Evolutionary conservation across 2,113 vertebrate genomes (phyloP), one percentile per base, ranked within the genome.

Genomic region (Corythaixoides concolor): DNA sequence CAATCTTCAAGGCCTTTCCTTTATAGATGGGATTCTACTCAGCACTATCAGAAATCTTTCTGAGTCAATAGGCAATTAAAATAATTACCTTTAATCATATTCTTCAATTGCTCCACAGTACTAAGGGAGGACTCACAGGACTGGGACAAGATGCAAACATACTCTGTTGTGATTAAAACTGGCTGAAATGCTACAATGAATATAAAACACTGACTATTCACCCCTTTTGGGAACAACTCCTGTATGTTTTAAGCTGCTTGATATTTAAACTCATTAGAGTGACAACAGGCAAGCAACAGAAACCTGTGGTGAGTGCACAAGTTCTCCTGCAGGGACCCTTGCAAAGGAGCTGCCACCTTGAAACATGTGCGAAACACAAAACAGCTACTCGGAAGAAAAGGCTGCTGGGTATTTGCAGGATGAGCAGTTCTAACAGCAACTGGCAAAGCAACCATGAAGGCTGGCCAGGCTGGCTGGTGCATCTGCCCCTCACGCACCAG

Each of bases 51-150:
- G 82, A 89, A 90, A 88, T 85, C 73, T 78, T 89, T 64, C 63
- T 53, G 58, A 96, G 53, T 73, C 75, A 95, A 90, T 43, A 9
- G 26, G 32, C 62, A 93, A 93, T 83, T 96, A 89, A 88, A 89
- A 94, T 85, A 94, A 89, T 94, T 93, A 88, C 26, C 41, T 93
- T 93, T 90, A 93, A 96, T 95, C n/a, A 27, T 64, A 85, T 91
- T 93, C 74, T 94, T 91, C 91, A 91, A 79, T 95, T 95, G 91
- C 53, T 93, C 49, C 62, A 55, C 59, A 77, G 55, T 60, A 90
- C 63, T 30, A 16, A 93, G 63, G 37, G 50, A 91, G 45, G 52
- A 86, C 63, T 95, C 4, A 0, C 41, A 88, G 41, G 26, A 19
- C 79, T 88, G 72, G 88, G 79, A 88, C 47, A 63, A 93, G 67